Conservation (phyloP, 2,797 vertebrate species). For the Myotis myotis region DNA sequence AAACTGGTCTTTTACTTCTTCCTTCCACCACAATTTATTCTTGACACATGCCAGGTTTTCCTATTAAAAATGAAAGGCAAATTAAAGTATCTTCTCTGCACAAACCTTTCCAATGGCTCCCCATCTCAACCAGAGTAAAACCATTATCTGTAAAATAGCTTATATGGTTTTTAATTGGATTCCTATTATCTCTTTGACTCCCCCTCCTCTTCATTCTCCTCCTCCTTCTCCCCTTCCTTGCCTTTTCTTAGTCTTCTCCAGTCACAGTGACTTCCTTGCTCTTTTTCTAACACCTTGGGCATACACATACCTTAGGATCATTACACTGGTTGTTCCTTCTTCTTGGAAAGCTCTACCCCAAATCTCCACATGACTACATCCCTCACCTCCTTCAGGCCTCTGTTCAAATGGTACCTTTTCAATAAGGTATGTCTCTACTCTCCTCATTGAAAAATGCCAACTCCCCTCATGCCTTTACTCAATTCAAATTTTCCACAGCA, state of each 20-base stretch:
- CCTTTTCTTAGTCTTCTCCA: neutral
- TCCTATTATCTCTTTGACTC: neutral
- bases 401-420: neutral
- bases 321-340: neutral
- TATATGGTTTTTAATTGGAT: neutral
- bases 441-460: neutral
- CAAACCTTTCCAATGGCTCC: neutral
- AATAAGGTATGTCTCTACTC: neutral
- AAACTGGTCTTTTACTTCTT: neutral
- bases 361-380: neutral
- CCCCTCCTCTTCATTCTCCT: neutral
- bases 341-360: neutral
- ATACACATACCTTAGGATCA: neutral
- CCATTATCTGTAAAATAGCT: neutral
- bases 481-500: neutral
- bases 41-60: neutral
- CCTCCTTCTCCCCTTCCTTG: neutral
- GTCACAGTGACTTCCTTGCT: neutral
- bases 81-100: neutral
- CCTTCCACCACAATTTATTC: neutral
- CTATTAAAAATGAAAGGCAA: neutral
- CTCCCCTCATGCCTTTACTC: neutral
- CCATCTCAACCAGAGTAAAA: neutral
- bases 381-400: neutral
- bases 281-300: neutral